Evolutionary conservation across 53 echinoderm and acorn worm species (phyloP), one percentile per base, ranked within the genome.

Genomic region (Apostichopus leukothele): DNA sequence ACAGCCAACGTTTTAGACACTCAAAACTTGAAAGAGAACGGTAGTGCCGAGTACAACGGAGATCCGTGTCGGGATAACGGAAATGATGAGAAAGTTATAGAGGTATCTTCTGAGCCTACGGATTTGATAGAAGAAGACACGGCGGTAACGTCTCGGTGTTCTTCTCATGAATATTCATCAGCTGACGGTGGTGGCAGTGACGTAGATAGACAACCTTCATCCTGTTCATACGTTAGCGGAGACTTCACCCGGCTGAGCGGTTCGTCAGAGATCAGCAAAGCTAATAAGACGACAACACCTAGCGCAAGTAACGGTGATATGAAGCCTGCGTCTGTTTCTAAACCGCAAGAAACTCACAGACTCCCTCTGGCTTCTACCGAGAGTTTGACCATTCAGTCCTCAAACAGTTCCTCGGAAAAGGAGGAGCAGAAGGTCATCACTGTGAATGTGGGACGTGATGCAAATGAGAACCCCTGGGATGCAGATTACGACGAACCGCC

Each of bases 401-500:
- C 85, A 0, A 85, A 66, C 5, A 66, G 85, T 4, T 50, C 66
- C 50, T 67, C 85, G 66, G 61, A 50, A 18, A 67, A 66, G 67
- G 85, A 85, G 66, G 66, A 50, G 16, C 50, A 61, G 50, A n/a
- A n/a, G 13, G 14, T 81, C 20, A 3, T 39, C 39, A 12, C 3
- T 55, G 59, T 60, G 21, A 50, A 19, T 3, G 50, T 19, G 13
- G 25, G 26, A 13, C 54, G 7, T 22, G 81, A 81, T 16, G 18
- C 71, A 71, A 76, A 27, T 52, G 60, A 67, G 67, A 25, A 63
- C 20, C 67, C 85, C 3, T 85, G 85, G 85, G 96, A 96, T 55
- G 93, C 89, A 9, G 96, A 96, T 79, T 96, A 96, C 73, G 96
- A 96, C 51, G 96, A 96, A 73, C 96, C 96, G 3, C 96, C 96